A percentile compares a stretch with the other conserved stretches of the same genome.
Conservation (phyloP, 2,888 invertebrate species). For the Nowickia ferox region DNA sequence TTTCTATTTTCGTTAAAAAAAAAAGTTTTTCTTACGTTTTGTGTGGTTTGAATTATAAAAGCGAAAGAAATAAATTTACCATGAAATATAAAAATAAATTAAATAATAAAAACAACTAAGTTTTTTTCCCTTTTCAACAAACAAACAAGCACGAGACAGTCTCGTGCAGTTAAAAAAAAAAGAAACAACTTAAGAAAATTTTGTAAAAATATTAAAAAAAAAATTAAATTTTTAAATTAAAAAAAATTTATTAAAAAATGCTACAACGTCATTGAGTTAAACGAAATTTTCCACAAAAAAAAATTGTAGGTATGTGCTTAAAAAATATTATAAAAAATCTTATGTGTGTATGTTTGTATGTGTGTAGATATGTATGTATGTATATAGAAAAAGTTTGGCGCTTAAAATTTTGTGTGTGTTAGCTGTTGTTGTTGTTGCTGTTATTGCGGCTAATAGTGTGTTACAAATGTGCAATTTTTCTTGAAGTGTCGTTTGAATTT, state of each 20-base stretch:
- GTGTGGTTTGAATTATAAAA: constrained; percentile 43
- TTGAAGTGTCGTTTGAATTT: constrained; percentile 66
- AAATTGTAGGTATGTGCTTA: constrained; percentile 61
- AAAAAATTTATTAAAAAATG: constrained; percentile 28
- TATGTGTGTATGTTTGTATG: not conserved
- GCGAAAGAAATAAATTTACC: constrained; percentile 34
- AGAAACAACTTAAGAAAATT: constrained; percentile 1
- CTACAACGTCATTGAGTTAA: constrained; percentile 34
- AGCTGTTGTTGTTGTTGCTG: constrained; percentile 27
- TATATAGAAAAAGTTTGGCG: constrained; percentile 59
- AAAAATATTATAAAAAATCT: constrained; percentile 17
- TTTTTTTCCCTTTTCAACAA: constrained; percentile 24
- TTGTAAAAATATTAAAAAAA: not conserved
- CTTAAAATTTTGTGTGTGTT: constrained; percentile 50
- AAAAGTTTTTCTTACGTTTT: constrained; percentile 41
- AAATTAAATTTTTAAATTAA: constrained; percentile 23
- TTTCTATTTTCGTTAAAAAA: constrained; percentile 35
- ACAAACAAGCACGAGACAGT: constrained; percentile 67
- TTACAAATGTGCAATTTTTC: constrained; percentile 53
- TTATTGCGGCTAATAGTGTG: constrained; percentile 24
- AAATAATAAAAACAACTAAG: constrained; percentile 69
- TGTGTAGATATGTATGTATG: not conserved
- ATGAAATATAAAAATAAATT: constrained; percentile 47
- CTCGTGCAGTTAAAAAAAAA: constrained; percentile 67
- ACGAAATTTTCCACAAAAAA: constrained; percentile 47